A percentile compares a stretch with the other conserved stretches of the same genome.
Evolutionary conservation across 2,888 invertebrate genomes (phyloP).

Genomic region (Saturnia japonica): DNA sequence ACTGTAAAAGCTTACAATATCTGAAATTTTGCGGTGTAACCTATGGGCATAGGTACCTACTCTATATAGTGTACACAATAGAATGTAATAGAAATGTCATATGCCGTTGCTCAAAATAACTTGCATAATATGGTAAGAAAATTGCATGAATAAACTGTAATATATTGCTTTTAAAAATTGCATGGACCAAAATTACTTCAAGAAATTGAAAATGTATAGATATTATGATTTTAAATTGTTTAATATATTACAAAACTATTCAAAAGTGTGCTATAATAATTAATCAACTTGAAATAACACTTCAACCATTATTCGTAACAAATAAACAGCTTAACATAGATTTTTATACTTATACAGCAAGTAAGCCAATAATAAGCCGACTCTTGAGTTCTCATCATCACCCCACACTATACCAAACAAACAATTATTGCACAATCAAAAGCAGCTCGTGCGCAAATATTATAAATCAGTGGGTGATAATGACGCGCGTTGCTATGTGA

Average conservation of each 20-base stretch:
- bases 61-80: too few relatives aligned
- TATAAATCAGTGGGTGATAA: slow-evolving; percentile 62
- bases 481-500: slow-evolving; percentile 56
- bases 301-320: not conserved
- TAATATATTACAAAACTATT: not conserved
- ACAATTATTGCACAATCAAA: slow-evolving; percentile 77
- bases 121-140: too few relatives aligned
- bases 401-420: slow-evolving; percentile 61
- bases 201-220: too few relatives aligned
- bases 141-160: too few relatives aligned
- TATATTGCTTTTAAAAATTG: too few relatives aligned
- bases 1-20: too few relatives aligned
- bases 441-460: slow-evolving; percentile 63
- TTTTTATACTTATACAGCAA: slow-evolving; percentile 28
- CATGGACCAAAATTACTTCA: too few relatives aligned
- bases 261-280: not conserved
- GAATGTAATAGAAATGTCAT: too few relatives aligned
- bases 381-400: slow-evolving; percentile 62
- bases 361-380: slow-evolving; percentile 65
- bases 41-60: too few relatives aligned
- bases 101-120: too few relatives aligned
- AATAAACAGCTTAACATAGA: slow-evolving; percentile 15
- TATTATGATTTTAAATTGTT: too few relatives aligned
- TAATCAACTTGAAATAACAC: not conserved
- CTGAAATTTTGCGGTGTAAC: too few relatives aligned